Evolutionary conservation across 2,113 vertebrate species (phyloP).

Genomic region (Callipepla squamata): DNA sequence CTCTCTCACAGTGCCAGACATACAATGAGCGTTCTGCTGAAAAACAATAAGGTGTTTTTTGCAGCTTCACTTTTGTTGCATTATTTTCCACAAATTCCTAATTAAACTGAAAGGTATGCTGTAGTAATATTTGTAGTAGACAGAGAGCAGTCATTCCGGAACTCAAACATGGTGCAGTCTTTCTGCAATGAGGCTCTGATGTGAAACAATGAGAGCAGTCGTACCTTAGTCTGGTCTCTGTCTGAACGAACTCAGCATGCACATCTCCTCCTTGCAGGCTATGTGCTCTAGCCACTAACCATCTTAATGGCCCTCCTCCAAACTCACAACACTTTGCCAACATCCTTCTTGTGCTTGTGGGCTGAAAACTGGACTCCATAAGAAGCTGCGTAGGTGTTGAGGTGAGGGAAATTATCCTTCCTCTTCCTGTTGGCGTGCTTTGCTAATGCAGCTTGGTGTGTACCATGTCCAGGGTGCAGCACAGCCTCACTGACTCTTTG

Average conservation of each 20-base stretch:
- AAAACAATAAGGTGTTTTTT: neutral
- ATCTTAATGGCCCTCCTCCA: rapidly evolving
- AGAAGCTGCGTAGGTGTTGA: neutral
- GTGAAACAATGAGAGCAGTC: neutral
- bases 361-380: neutral
- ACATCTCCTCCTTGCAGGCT: neutral
- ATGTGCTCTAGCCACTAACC: neutral
- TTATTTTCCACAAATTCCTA: neutral
- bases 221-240: neutral
- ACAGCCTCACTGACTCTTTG: neutral
- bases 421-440: rapidly evolving
- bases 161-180: neutral
- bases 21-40: neutral
- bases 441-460: neutral
- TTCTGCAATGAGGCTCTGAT: neutral
- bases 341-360: neutral
- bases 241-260: neutral
- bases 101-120: neutral
- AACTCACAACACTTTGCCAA: neutral
- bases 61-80: neutral
- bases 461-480: neutral
- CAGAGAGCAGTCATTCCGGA: neutral
- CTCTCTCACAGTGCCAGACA: constrained; percentile 32
- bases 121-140: neutral
- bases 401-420: neutral